Base-by-base conservation (phyloP, 2,113 vertebrate genomes). In the Halcyon senegalensis region DNA sequence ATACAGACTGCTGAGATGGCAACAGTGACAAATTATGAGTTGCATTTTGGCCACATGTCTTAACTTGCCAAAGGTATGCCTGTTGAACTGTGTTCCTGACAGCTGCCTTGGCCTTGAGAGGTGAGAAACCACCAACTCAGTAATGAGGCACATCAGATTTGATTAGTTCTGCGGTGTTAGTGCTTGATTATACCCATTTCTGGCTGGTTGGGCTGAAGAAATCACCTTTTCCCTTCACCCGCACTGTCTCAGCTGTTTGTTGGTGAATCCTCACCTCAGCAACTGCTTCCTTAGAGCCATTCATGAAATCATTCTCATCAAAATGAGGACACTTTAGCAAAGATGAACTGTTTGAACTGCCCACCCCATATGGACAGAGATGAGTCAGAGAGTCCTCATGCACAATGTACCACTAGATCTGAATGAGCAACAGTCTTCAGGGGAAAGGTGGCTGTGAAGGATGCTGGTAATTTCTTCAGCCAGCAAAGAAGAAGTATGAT, bases 311-410 rank as follows among this genome's bases (percentile, higher is more conserved):
- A 53, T 51, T 85, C 41, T 35, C 58, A 78, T 79, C 30, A 68
- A 87, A 94, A 94, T 43, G 39, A 85, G 30, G 66, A 48, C 39
- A 46, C 16, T 46, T 59, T 63, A 35, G 14, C 30, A 85, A 93
- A 90, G 27, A 46, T 23, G 13, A 89, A 31, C 21, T 63, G 17
- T 55, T 78, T 27, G 16, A 86, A 55, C 33, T 5, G 3, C 8
- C 27, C 39, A 30, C 23, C 25, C 67, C n/a, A 33, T 20, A 33
- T 0, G 0, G 18, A 64, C 0, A 1, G 31, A 73, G 60, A 60
- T 46, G 31, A 79, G 23, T 51, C 17, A 63, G 41, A 77, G 10
- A 14, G 16, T 17, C 16, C 20, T 85, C 20, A 23, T 25, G 13
- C 1, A 1, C 7, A 46, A 10, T 2, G 0, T 43, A 60, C 28